Evolutionary conservation across 2,888 invertebrate genomes (phyloP), one percentile per base, ranked within the genome.

Genomic region (Gandaritis pyraliata): DNA sequence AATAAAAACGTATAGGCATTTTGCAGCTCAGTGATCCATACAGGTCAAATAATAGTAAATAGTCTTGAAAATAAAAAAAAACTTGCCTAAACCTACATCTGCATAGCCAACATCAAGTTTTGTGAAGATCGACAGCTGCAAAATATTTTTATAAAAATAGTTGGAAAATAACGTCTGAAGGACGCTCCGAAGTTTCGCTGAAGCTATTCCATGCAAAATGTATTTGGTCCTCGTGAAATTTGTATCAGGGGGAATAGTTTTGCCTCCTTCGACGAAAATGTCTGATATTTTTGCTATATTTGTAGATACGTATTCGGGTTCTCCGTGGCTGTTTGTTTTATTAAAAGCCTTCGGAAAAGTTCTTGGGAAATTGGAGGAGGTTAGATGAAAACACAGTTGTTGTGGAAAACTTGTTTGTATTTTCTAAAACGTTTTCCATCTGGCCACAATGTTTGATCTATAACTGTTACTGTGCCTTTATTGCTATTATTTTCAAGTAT

Each of bases 201-300:
- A n/a, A 70, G 76, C 72, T 69, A 77, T 77, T 82, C 88, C 90
- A 89, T 90, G 85, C 88, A 90, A 90, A 88, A 90, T 90, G 86
- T 88, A 90, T 86, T 80, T 73, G 73, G 71, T 71, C 69, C 73
- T 74, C 80, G 74, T 83, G 80, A 82, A 83, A 83, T 79, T 82
- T 83, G 82, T 83, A 83, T 82, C 77, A 69, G 76, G 76, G 81
- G 77, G 74, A 72, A 82, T 80, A 82, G 81, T 82, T 82, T 76
- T 70, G 72, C 72, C 72, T 70, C 76, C 73, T 75, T 75, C 76
- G 67, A 60, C 67, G 71, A 71, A 74, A 73, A 72, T 76, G 69
- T 81, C 76, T 78, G 78, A 78, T 79, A 84, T 82, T 84, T 83
- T 82, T 74, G 66, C 69, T 78, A 73, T 75, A 73, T 78, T 77